Evolutionary conservation across 2,797 vertebrate genomes (phyloP), one percentile per base, ranked within the genome.

Genomic region (Thunnus albacares): DNA sequence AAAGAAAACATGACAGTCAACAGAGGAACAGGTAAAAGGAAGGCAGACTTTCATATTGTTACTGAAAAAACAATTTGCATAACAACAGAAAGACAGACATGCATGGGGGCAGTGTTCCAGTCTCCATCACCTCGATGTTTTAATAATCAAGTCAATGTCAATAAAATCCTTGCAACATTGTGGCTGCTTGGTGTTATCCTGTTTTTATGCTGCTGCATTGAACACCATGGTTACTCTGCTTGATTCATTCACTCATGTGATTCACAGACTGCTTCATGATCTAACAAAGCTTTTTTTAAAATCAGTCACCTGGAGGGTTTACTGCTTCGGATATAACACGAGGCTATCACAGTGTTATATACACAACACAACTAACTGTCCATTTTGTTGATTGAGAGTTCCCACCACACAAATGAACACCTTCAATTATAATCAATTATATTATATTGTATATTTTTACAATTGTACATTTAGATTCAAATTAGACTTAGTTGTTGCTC

Each of bases 1-100:
- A 11, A 71, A 65, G 70, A 59, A 77, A 56, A 70, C 11, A 56
- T 17, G 26, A 68, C 13, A 60, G n/a, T 45, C 51, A 38, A 66
- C 33, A 71, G 56, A 17, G 71, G 11, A 28, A 1, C 33, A 45
- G 0, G 33, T 5, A 47, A 76, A 69, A 24, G 10, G 14, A 18
- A 38, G 15, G 45, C 17, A 18, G 45, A 47, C 17, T 47, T 47
- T 47, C 45, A 47, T 47, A 47, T 17, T 47, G 17, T 6, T 47
- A 51, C 15, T 18, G 5, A 49, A 47, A 20, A 15, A 15, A 47
- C 45, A 18, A 4, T 74, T 26, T 49, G n/a, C 7, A 62, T 60
- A 6, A 28, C 15, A 3, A 71, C 4, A 67, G 1, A 69, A 58
- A 53, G 0, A 20, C 3, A 15, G 24, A 1, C 47, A 35, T 33